Percentiles rank a stretch among this genome's conserved stretches.
phyloP scores from a whole-genome alignment of 1,140 invertebrate genomes.

The Condylostylus longicornis region DNA sequence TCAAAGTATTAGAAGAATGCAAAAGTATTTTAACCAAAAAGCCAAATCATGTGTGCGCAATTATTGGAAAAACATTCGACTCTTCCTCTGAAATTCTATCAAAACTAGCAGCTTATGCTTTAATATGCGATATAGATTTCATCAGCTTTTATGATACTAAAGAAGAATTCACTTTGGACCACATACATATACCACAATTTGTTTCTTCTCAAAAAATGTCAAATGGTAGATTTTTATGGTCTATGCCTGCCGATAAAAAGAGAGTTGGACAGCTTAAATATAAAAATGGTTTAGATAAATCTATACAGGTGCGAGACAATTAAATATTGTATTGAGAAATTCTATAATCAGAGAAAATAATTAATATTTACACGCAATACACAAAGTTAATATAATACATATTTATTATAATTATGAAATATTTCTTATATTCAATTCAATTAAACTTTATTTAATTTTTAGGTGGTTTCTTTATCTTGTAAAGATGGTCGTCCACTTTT shows the following conservation, averaged over 20 bases:
- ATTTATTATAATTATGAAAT: not conserved
- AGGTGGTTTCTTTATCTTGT: conserved; percentile 19
- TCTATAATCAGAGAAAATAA: not conserved
- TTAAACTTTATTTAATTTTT: not conserved
- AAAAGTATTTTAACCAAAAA: conserved; percentile 18
- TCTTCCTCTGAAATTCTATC: conserved; percentile 13
- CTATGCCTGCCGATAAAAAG: conserved; percentile 3
- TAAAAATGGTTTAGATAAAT: not conserved
- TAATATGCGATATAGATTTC: conserved; percentile 16
- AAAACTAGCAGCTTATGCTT: conserved; percentile 18
- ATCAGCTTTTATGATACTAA: conserved; percentile 26
- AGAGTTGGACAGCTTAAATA: not conserved
- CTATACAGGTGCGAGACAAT: conserved; percentile 11
- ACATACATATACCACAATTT: conserved; percentile 5
- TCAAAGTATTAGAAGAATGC: conserved; percentile 13
- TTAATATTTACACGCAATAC: not conserved
- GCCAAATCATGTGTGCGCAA: conserved; percentile 21
- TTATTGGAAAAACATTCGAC: conserved; percentile 17
- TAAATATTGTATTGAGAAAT: not conserved
- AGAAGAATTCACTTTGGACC: conserved; percentile 6
- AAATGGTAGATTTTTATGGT: conserved; percentile 5
- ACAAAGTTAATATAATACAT: conserved; percentile 1
- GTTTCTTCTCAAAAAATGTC: conserved; percentile 7
- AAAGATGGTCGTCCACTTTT: conserved; percentile 21
- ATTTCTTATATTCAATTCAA: not conserved